Base-by-base conservation (phyloP, 2,888 invertebrate genomes). In the Branchellion lobata region DNA sequence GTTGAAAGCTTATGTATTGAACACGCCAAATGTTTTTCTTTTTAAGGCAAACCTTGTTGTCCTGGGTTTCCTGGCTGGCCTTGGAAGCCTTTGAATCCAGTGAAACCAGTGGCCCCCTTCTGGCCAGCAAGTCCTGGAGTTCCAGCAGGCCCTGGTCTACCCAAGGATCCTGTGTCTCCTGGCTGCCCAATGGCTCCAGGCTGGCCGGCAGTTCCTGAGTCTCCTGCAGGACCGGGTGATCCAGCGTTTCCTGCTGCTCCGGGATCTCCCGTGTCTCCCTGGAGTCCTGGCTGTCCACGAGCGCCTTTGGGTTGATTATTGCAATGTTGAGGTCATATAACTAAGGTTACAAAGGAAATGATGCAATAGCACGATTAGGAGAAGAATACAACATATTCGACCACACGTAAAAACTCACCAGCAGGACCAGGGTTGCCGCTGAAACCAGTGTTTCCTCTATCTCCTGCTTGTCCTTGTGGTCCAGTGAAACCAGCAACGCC, bases 11-110 rank as follows among this genome's bases (percentile, higher is more conserved):
- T n/a, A 57, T 18, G 8, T 18, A 57, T 57, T 24, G 5, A 24
- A 24, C 8, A n/a, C 24, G n/a, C 5, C 3, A 57, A 57, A 24
- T 57, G 24, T 18, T 14, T 57, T n/a, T 14, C 5, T 57, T 57
- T 57, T 57, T 24, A 57, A 57, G 5, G 3, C 21, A 57, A 57
- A 57, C 61, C 61, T 57, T 24, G 21, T 1, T 92, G 90, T 85
- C 83, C 83, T 31, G 83, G 81, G 33, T 81, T 83, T 83, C 80
- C 85, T 8, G 84, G 76, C 24, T 83, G 83, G 53, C 86, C 86
- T 34, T 47, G 29, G 14, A 24, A 21, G 21, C 81, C 81, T 65
- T 51, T 14, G 14, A 40, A 1, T 8, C 81, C 81, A 61, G 73
- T 36, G 14, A 47, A 47, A 0, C 82, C 82, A 47, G 51, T 73